Percentiles rank a stretch among this genome's conserved stretches.
These are phyloP conservation scores for Dipodomys ordii DNA, from an alignment of 2,113 vertebrate genomes.

Conservation along the genomic window DNA sequence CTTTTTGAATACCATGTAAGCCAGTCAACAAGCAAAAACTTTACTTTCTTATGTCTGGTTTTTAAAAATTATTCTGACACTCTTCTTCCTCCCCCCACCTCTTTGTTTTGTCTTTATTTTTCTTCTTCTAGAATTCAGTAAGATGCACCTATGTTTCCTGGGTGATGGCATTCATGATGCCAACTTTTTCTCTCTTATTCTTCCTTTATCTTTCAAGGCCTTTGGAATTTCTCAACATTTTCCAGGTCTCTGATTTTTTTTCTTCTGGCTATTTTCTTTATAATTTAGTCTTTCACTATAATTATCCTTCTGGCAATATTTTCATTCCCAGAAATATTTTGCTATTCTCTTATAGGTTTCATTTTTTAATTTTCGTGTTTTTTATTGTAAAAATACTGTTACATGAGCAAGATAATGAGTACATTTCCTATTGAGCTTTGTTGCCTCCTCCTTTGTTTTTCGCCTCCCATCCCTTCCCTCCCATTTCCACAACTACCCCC, in stretches of 20 bases:
- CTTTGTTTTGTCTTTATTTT: neutral
- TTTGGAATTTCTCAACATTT: neutral
- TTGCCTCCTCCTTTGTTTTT: no score
- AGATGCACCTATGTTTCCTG: neutral
- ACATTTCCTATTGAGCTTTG: no score
- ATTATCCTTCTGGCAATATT: neutral
- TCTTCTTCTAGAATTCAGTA: neutral
- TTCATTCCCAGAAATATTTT: neutral
- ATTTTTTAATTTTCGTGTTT: neutral
- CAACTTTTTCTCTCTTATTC: neutral
- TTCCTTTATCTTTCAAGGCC: neutral
- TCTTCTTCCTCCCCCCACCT: neutral
- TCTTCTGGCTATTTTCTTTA: neutral
- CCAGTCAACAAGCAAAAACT: neutral
- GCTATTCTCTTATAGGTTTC: neutral
- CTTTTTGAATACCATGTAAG: neutral
- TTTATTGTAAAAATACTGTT: no score
- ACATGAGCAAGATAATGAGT: no score
- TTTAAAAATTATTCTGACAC: neutral
- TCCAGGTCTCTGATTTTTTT: neutral
- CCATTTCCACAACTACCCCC: no score
- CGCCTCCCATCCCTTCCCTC: no score
- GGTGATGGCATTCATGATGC: neutral
- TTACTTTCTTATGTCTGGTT: neutral
- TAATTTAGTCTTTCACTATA: neutral